A percentile compares a stretch with the other conserved stretches of the same genome.
Evolutionary conservation across 2,113 vertebrate species (phyloP).

Genomic region (Catharus minimus): DNA sequence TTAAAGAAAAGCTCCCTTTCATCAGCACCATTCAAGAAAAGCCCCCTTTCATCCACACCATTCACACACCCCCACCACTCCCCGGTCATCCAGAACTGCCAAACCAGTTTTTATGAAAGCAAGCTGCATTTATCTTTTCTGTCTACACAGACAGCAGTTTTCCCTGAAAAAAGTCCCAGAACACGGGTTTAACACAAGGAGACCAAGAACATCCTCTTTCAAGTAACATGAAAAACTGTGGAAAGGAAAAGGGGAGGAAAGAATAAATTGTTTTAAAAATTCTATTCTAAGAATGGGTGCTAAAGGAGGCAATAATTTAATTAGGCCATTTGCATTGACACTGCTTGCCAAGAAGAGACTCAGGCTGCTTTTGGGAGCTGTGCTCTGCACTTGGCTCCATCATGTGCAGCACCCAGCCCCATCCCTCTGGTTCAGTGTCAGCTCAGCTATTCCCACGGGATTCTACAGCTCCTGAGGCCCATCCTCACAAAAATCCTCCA

Average conservation of each 20-base stretch:
- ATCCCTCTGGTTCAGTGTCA: neutral
- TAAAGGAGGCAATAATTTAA: neutral
- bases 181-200: neutral
- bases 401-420: neutral
- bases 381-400: neutral
- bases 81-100: neutral
- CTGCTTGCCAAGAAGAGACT: neutral
- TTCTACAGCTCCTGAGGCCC: neutral
- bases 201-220: neutral
- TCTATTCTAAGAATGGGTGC: neutral
- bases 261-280: neutral
- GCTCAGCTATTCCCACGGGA: neutral
- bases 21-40: accelerated
- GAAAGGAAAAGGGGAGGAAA: neutral
- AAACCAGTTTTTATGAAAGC: neutral
- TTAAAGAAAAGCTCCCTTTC: neutral
- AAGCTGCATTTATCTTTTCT: neutral
- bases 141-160: neutral
- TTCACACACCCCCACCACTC: neutral
- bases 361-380: neutral
- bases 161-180: neutral
- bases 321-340: neutral
- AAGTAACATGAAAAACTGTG: neutral
- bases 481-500: neutral
- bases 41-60: neutral